phyloP scores from a whole-genome alignment of 1,140 invertebrate genomes.

The Drosophila albomicans region DNA sequence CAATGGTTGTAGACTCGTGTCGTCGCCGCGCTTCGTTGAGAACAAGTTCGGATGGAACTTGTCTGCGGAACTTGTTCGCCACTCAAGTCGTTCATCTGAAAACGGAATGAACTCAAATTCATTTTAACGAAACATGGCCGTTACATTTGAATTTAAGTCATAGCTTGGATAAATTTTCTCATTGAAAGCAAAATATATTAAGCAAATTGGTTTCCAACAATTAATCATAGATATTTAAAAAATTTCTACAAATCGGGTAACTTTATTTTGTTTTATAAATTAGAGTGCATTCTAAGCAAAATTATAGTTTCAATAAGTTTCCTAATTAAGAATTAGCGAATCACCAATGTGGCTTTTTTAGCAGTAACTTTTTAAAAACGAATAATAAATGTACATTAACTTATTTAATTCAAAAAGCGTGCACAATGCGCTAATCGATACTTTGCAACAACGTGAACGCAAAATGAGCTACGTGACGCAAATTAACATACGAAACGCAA shows the following conservation, averaged over 20 bases:
- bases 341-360: too few relatives aligned
- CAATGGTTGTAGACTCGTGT: conserved; percentile 29
- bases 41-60: conserved; percentile 9
- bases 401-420: too few relatives aligned
- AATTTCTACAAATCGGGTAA: too few relatives aligned
- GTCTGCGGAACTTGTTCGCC: neutral
- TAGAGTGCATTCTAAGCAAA: too few relatives aligned
- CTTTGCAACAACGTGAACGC: too few relatives aligned
- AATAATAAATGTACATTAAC: too few relatives aligned
- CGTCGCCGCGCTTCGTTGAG: neutral
- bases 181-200: neutral
- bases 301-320: too few relatives aligned
- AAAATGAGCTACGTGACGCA: neutral
- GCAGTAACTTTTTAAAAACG: too few relatives aligned
- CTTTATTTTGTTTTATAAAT: too few relatives aligned
- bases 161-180: neutral
- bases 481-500: neutral
- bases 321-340: too few relatives aligned
- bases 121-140: neutral
- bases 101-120: neutral
- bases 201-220: neutral
- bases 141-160: neutral
- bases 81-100: conserved; percentile 12
- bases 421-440: too few relatives aligned
- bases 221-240: neutral